phyloP scores from a whole-genome alignment of 2,113 vertebrate genomes.

The Etheostoma cragini region DNA sequence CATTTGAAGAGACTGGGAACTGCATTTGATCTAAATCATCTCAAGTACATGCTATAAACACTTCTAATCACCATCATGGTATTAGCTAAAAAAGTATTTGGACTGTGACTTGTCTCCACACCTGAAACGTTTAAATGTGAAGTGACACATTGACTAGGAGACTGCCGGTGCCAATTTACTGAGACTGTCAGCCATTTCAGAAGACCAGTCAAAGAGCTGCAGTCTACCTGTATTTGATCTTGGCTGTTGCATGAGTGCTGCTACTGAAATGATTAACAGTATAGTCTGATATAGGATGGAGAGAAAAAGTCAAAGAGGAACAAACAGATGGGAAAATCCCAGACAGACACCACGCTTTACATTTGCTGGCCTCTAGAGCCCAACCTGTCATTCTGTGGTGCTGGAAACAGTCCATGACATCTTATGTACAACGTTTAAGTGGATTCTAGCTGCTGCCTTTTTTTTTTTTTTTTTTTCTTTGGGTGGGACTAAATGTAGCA shows the following conservation, averaged over 20 bases:
- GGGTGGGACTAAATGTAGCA: constrained; percentile 25
- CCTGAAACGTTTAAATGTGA: neutral
- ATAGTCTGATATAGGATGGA: neutral
- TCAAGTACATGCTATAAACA: neutral
- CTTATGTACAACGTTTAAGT: constrained; percentile 33
- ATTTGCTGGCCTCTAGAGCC: constrained; percentile 37
- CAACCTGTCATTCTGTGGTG: constrained; percentile 28
- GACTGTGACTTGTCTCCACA: neutral
- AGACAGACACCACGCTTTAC: constrained; percentile 43
- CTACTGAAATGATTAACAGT: neutral
- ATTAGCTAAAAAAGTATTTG: neutral
- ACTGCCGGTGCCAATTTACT: neutral
- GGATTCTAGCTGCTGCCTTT: constrained; percentile 45
- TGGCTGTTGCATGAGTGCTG: neutral
- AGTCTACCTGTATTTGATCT: constrained; percentile 1
- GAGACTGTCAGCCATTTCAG: constrained; percentile 8
- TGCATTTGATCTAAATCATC: neutral
- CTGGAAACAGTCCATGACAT: constrained; percentile 43
- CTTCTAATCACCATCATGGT: neutral
- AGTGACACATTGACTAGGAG: neutral
- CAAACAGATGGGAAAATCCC: constrained; percentile 45
- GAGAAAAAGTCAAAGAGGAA: constrained; percentile 28
- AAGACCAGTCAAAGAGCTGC: neutral
- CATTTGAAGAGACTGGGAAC: neutral
- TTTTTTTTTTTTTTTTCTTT: neutral